Conservation (phyloP, 2,888 invertebrate genomes). For the Morpho achilles region DNA sequence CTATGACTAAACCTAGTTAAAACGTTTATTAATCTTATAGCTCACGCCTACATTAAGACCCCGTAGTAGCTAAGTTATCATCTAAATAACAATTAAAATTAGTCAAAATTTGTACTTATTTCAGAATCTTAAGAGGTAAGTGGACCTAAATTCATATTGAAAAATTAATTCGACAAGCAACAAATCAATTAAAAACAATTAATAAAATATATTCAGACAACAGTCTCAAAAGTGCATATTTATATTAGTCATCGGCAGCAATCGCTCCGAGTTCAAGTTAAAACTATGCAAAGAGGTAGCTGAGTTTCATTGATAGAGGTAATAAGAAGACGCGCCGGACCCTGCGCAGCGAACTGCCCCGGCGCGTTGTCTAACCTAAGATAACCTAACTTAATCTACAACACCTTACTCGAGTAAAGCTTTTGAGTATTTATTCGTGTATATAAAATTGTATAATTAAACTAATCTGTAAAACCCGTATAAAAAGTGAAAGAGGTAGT, state of each 20-base stretch:
- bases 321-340: constrained; percentile 64
- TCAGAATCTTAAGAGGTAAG: constrained; percentile 67
- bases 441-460: constrained; percentile 78
- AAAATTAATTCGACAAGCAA: constrained; percentile 55
- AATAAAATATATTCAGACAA: constrained; percentile 75
- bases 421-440: constrained; percentile 78
- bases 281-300: constrained; percentile 77
- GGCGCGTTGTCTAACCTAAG: constrained; percentile 58
- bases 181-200: constrained; percentile 67
- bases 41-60: constrained; percentile 49
- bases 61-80: constrained; percentile 55
- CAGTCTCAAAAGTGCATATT: constrained; percentile 66
- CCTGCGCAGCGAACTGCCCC: constrained; percentile 70
- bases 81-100: constrained; percentile 73
- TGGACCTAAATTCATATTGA: constrained; percentile 47
- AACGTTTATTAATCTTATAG: constrained; percentile 37
- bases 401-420: constrained; percentile 78
- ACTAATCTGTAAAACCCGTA: constrained; percentile 79
- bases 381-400: constrained; percentile 51
- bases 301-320: constrained; percentile 67
- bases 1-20: constrained; percentile 53
- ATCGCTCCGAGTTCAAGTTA: constrained; percentile 60
- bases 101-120: constrained; percentile 78
- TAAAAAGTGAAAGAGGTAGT: constrained; percentile 78
- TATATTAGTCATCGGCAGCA: constrained; percentile 61